Base-by-base conservation (phyloP, 2,888 invertebrate species). In the Cephus pulcher region DNA sequence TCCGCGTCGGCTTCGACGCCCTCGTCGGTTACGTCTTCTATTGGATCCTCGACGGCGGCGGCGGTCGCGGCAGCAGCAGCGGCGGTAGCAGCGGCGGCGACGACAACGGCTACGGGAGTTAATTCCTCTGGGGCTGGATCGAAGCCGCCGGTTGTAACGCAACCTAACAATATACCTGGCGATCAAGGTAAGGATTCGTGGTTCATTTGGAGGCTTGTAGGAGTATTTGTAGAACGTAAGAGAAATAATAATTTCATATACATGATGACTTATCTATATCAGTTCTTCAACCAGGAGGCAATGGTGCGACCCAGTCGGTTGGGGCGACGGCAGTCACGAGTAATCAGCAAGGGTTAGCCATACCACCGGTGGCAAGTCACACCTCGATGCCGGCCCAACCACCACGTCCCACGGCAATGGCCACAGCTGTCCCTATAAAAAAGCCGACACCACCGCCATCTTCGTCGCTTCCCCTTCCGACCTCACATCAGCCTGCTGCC, bases 261-360 rank as follows among this genome's bases (percentile, higher is more conserved):
- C 15, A 1, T 2, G 40, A 40, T 23, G 23, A 23, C 23, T 23
- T 23, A 15, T 56, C 56, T 56, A 56, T 23, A 2, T 56, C 56
- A 56, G 56, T 56, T 2, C 23, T 56, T 56, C 56, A 23, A 56
- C 79, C 86, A 87, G 89, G 88, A 80, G 87, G 85, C 73, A 94
- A 94, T 85, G 93, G 92, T 76, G 93, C 94, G 76, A 92, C 93
- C 80, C 94, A 94, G 79, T 88, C 92, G 88, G 93, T 94, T 81
- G 92, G 93, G 56, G 93, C 92, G 82, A 92, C 93, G 75, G 92
- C 93, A 78, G 93, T 92, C 74, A 93, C 93, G 76, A 85, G 86
- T 78, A 87, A 86, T 34, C 78, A 78, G 69, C 89, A 88, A 83
- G 85, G 86, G 70, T 82, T 89, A 79, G 90, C 92, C 80, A 89